These are phyloP conservation scores for Nineta flava DNA, from an alignment of 2,888 invertebrate genomes.

Conservation along the genomic window DNA sequence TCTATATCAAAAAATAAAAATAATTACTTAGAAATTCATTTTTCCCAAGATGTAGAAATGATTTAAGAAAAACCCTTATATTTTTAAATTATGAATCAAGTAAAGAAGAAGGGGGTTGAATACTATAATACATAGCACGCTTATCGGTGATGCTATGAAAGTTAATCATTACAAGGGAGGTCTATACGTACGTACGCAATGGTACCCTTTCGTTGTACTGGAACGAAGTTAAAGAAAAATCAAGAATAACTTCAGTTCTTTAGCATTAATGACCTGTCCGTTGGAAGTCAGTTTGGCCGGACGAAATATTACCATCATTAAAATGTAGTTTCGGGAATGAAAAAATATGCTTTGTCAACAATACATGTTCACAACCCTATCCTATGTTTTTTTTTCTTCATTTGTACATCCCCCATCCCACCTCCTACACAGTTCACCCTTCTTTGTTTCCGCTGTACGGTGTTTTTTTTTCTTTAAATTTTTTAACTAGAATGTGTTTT, in stretches of 20 bases:
- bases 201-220: too few relatives aligned
- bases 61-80: background rate
- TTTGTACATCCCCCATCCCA: too few relatives aligned
- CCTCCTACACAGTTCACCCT: too few relatives aligned
- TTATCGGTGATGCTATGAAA: too few relatives aligned
- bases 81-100: background rate
- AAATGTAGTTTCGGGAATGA: background rate
- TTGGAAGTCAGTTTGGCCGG: background rate
- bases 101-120: background rate
- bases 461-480: too few relatives aligned
- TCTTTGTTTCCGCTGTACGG: too few relatives aligned
- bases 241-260: too few relatives aligned
- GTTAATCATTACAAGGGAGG: too few relatives aligned
- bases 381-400: background rate
- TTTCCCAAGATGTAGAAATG: background rate
- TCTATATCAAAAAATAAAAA: background rate
- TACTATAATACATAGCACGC: too few relatives aligned
- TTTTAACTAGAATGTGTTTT: too few relatives aligned
- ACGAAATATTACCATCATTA: slow-evolving; percentile 1
- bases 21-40: background rate
- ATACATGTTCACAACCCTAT: background rate
- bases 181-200: background rate
- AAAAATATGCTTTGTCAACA: background rate
- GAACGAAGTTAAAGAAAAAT: too few relatives aligned
- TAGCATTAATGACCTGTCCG: background rate